Evolutionary conservation across 2,113 vertebrate genomes (phyloP).

Genomic region (Microcebus tavaratra): DNA sequence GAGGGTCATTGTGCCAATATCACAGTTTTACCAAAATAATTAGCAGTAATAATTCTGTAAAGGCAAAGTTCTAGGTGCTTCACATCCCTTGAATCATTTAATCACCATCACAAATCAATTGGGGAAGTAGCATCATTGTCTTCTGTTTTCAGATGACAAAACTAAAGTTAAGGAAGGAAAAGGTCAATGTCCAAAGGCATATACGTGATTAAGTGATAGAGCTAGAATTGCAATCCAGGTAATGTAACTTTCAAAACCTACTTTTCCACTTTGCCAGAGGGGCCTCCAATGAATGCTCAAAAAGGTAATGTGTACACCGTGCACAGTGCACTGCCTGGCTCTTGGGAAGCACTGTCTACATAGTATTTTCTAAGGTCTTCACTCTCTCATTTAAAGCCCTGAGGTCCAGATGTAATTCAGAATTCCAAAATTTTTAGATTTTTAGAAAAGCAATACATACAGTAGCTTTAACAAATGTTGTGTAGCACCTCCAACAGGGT

Average conservation of each 20-base stretch:
- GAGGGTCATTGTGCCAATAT: neutral
- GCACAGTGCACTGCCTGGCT: neutral
- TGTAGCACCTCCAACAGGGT: neutral
- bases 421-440: neutral
- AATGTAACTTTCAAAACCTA: neutral
- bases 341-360: neutral
- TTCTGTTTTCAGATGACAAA: neutral
- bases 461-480: neutral
- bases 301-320: neutral
- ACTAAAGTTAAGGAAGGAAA: neutral
- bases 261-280: neutral
- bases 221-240: neutral
- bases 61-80: neutral
- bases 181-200: neutral
- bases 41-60: neutral
- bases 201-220: neutral
- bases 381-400: neutral
- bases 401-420: constrained; percentile 4
- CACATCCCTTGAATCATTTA: neutral
- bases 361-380: neutral
- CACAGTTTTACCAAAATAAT: neutral
- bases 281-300: neutral
- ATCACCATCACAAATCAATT: neutral
- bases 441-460: neutral
- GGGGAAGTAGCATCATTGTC: neutral